These are phyloP conservation scores for Lagorchestes hirsutus DNA, from an alignment of 2,797 vertebrate genomes.

Conservation along the genomic window DNA sequence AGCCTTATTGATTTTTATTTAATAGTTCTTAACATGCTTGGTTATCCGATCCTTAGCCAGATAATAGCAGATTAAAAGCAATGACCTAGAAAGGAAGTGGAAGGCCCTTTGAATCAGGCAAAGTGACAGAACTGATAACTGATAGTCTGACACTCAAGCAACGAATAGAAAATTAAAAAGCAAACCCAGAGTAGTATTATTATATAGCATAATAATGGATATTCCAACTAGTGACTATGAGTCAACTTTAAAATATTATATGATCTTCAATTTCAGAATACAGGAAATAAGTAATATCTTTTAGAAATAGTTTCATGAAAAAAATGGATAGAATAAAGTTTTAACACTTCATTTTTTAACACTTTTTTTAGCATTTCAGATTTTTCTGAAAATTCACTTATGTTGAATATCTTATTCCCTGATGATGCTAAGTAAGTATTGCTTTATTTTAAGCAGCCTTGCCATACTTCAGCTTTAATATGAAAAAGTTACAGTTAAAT, in stretches of 20 bases:
- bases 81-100: constrained; percentile 8
- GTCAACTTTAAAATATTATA: not conserved
- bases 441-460: constrained; percentile 29
- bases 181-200: constrained; percentile 22
- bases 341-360: constrained; percentile 11
- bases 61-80: not conserved
- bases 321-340: constrained; percentile 22
- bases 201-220: not conserved
- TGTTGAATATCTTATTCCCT: not conserved
- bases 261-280: not conserved
- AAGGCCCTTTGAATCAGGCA: constrained; percentile 33
- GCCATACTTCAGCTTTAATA: constrained; percentile 22
- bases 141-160: constrained; percentile 38
- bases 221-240: constrained; percentile 11
- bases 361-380: not conserved
- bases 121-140: constrained; percentile 16
- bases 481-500: constrained; percentile 32
- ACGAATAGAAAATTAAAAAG: not conserved
- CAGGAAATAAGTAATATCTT: not conserved
- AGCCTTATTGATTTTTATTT: constrained; percentile 55
- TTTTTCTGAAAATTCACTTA: constrained; percentile 46
- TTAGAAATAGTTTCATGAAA: constrained; percentile 23
- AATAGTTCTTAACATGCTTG: constrained; percentile 53
- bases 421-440: constrained; percentile 19
- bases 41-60: constrained; percentile 51